Evolutionary conservation across 2,113 vertebrate species (phyloP).

Genomic region (Takifugu bimaculatus): DNA sequence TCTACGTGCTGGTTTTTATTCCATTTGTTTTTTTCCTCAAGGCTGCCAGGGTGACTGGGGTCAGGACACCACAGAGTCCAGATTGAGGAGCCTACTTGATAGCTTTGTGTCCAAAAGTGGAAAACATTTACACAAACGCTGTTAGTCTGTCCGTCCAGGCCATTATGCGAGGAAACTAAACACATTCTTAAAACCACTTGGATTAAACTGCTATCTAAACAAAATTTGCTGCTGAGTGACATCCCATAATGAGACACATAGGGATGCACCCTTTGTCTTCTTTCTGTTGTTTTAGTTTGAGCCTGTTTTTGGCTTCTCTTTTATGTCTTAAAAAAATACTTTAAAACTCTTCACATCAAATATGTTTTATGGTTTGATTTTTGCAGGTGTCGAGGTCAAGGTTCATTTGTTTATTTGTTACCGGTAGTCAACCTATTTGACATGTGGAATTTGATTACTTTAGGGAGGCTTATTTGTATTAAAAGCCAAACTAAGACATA

Average conservation of each 20-base stretch:
- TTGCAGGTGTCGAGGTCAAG: too few species aligned
- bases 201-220: slow-evolving; percentile 31
- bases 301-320: too few species aligned
- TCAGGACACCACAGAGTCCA: slow-evolving; percentile 7
- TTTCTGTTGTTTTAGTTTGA: slow-evolving; percentile 52
- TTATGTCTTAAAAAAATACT: too few species aligned
- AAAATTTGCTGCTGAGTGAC: slow-evolving; percentile 23
- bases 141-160: slow-evolving; percentile 14
- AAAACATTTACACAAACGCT: slow-evolving; percentile 23
- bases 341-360: too few species aligned
- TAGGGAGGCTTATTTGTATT: too few species aligned
- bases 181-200: slow-evolving; percentile 13
- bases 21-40: slow-evolving; percentile 1
- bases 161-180: slow-evolving; percentile 22
- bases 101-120: slow-evolving; percentile 8
- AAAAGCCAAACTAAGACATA: too few species aligned
- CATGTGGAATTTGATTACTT: too few species aligned
- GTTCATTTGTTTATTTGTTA: too few species aligned
- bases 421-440: too few species aligned
- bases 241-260: slow-evolving; percentile 54
- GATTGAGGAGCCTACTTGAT: slow-evolving; percentile 8
- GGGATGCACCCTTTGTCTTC: slow-evolving; percentile 49
- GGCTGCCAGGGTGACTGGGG: slow-evolving; percentile 5
- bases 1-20: slow-evolving; percentile 10
- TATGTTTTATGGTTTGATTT: too few species aligned